phyloP scores from a whole-genome alignment of 30 jellyfish, hydroid and myxozoan species.

The Chrysaora quinquecirrha region DNA sequence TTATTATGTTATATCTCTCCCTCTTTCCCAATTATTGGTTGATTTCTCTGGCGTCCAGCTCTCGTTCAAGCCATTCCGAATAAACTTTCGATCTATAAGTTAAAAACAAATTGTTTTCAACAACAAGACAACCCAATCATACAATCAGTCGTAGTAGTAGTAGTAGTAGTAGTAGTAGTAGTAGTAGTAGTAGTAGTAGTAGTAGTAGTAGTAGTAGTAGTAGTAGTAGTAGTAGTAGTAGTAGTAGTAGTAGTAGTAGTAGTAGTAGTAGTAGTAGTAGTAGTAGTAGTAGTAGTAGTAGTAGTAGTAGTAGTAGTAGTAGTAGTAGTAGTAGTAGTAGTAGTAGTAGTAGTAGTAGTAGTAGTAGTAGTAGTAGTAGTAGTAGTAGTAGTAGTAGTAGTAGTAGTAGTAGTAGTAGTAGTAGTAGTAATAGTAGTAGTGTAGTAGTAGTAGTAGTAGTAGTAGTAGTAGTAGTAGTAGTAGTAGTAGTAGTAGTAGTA shows the following conservation, averaged over 20 bases:
- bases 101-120: not conserved
- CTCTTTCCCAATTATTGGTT: not conserved
- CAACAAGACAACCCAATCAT: not conserved
- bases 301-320: too few species aligned
- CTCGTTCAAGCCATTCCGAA: not conserved
- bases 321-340: too few species aligned
- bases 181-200: not conserved
- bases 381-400: too few species aligned
- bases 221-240: not conserved
- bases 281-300: too few species aligned
- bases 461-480: too few species aligned
- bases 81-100: conserved; percentile 43
- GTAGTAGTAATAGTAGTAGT: too few species aligned
- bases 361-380: too few species aligned
- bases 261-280: not conserved
- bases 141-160: not conserved
- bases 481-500: not conserved
- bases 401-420: too few species aligned
- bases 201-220: not conserved
- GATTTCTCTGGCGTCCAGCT: conserved; percentile 57
- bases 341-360: too few species aligned
- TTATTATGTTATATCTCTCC: conserved; percentile 25
- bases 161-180: not conserved
- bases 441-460: too few species aligned
- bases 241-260: not conserved